Base-by-base conservation (phyloP, 2,888 invertebrate species). In the Orchesella flavescens region DNA sequence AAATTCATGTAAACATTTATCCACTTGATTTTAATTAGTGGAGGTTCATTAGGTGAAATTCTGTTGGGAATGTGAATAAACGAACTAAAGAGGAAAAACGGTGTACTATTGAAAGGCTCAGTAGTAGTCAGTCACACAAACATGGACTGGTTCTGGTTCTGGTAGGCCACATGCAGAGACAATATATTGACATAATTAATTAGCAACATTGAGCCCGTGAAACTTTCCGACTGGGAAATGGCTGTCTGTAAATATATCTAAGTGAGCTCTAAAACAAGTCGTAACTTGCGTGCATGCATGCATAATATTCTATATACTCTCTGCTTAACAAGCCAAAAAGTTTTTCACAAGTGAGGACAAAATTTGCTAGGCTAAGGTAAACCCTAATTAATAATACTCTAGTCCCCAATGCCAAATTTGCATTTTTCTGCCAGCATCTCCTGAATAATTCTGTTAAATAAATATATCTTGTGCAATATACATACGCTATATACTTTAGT, bases 181-280 rank as follows among this genome's bases (percentile, higher is more conserved):
- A 80, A 72, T 34, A 49, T 80, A 80, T 81, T 81, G 81, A 81
- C 74, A 74, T 81, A 74, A 81, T 81, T 81, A 81, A 81, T 81
- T 81, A 81, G 81, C 69, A 68, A 61, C 74, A 81, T 74, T 72
- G 72, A 59, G 44, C 72, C 53, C 74, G 49, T 69, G 49, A 72
- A 57, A 53, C 44, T 66, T 66, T 44, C 66, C 7, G 44, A 57
- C 3, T 13, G 63, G 55, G 2, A 71, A 69, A 49, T 44, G 68
- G 44, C 49, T 19, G 59, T 59, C 15, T 59, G 7, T n/a, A n/a
- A n/a, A n/a, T n/a, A n/a, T n/a, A n/a, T n/a, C n/a, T n/a, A n/a
- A n/a, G n/a, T n/a, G 55, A 55, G n/a, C 2, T 10, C 2, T 5
- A 53, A 53, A 13, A 53, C 53, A n/a, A 53, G 53, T 10, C 15